These are phyloP conservation scores for Thecocarcelia acutangulata DNA, from an alignment of 2,888 invertebrate genomes.

Conservation along the genomic window DNA sequence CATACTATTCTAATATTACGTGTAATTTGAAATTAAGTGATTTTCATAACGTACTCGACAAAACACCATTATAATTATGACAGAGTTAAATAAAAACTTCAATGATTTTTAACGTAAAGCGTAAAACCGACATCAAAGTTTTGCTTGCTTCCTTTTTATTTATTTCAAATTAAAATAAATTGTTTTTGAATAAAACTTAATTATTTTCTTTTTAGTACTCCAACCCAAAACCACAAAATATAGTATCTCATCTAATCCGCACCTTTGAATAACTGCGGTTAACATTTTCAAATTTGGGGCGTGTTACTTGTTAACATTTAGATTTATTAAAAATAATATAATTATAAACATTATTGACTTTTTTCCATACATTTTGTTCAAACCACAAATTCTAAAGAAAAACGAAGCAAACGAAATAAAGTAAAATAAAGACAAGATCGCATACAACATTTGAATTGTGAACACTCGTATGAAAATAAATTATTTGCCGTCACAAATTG, in stretches of 20 bases:
- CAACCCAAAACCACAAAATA: constrained; percentile 1
- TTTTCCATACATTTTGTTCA: neutral
- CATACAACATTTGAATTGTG: constrained; percentile 4
- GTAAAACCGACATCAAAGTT: too few relatives aligned
- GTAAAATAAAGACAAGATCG: neutral
- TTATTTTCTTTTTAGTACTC: neutral
- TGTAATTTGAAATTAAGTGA: too few relatives aligned
- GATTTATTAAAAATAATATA: neutral
- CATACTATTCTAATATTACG: too few relatives aligned
- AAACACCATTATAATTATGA: too few relatives aligned
- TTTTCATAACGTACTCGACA: too few relatives aligned
- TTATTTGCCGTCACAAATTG: too few relatives aligned
- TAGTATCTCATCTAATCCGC: neutral
- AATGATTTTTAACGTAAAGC: too few relatives aligned
- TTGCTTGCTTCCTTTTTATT: too few relatives aligned
- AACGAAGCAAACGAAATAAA: neutral
- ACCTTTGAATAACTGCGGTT: constrained; percentile 33
- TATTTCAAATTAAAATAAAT: too few relatives aligned
- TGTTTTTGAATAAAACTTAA: neutral
- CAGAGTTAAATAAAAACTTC: too few relatives aligned
- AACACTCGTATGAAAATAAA: neutral
- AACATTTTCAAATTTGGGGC: constrained; percentile 8
- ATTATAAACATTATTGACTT: neutral
- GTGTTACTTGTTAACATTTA: constrained; percentile 30
- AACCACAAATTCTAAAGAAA: neutral